phyloP scores from a whole-genome alignment of 2,888 invertebrate genomes.

The Temnothorax rugatulus region DNA sequence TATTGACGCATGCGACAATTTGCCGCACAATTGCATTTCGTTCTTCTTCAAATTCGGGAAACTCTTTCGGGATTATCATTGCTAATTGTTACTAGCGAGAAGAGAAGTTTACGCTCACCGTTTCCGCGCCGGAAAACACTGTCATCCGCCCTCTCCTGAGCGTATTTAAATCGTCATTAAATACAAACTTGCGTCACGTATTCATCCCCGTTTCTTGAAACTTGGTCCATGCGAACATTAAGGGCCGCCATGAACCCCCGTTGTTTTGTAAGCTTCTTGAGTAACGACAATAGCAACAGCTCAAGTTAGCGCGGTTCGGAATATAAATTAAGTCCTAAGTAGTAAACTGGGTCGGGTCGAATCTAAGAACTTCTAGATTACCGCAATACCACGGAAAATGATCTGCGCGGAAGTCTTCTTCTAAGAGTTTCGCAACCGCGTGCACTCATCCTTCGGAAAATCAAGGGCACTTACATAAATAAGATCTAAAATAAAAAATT shows the following conservation, averaged over 20 bases:
- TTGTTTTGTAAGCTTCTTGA: slow-evolving; percentile 48
- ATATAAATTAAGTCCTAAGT: slow-evolving; percentile 49
- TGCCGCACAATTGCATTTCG: not conserved
- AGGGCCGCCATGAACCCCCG: slow-evolving; percentile 24
- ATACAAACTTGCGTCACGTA: slow-evolving; percentile 45
- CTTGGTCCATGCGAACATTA: slow-evolving; percentile 21
- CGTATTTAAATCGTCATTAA: slow-evolving; percentile 50
- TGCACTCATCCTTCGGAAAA: not conserved
- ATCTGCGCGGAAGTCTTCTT: slow-evolving; percentile 19
- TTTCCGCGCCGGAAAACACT: not conserved
- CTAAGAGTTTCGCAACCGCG: not conserved
- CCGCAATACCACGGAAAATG: slow-evolving; percentile 18
- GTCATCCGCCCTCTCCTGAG: not conserved
- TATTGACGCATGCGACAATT: slow-evolving; percentile 20
- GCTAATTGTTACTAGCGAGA: slow-evolving; percentile 18
- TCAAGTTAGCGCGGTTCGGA: slow-evolving; percentile 45
- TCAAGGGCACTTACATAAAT: not conserved
- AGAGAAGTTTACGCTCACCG: slow-evolving; percentile 15
- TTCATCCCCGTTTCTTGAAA: slow-evolving; percentile 40
- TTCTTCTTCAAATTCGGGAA: not conserved
- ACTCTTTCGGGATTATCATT: not conserved
- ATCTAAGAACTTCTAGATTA: slow-evolving; percentile 45
- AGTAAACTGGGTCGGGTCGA: slow-evolving; percentile 43
- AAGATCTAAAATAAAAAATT: not conserved
- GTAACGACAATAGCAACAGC: slow-evolving; percentile 54